phyloP scores from a whole-genome alignment of 2,797 vertebrate genomes.

The Molossus molossus region DNA sequence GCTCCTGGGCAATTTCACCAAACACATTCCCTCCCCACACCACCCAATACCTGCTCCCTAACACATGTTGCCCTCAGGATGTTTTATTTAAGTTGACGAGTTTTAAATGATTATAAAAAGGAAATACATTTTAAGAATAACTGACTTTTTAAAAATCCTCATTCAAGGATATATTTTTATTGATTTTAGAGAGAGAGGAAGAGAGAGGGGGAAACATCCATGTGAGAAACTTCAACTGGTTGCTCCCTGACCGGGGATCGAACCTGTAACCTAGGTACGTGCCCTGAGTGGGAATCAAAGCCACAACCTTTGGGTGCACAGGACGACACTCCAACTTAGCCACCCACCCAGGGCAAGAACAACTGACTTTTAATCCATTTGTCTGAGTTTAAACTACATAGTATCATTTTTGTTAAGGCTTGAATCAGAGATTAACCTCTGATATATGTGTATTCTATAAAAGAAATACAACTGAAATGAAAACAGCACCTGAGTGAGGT shows the following conservation, averaged over 20 bases:
- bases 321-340: background rate
- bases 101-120: constrained; percentile 78
- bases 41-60: constrained; percentile 61
- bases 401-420: constrained; percentile 41
- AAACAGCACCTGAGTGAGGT: constrained; percentile 16
- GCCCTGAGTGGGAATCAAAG: background rate
- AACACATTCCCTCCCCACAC: constrained; percentile 69
- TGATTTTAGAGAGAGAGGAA: background rate
- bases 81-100: constrained; percentile 80
- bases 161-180: background rate
- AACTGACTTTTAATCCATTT: constrained; percentile 60
- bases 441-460: constrained; percentile 27
- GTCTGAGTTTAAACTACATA: constrained; percentile 16
- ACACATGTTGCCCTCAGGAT: constrained; percentile 62
- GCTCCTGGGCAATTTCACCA: constrained; percentile 89
- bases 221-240: background rate
- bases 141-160: constrained; percentile 19
- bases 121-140: constrained; percentile 70
- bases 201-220: background rate
- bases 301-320: background rate
- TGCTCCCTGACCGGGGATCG: background rate
- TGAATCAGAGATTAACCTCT: constrained; percentile 61
- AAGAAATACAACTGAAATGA: constrained; percentile 8
- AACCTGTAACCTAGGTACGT: background rate
- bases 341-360: constrained; percentile 16